Evolutionary conservation across 2,113 vertebrate species (phyloP), one percentile per base, ranked within the genome.

Genomic region (Mirounga angustirostris): DNA sequence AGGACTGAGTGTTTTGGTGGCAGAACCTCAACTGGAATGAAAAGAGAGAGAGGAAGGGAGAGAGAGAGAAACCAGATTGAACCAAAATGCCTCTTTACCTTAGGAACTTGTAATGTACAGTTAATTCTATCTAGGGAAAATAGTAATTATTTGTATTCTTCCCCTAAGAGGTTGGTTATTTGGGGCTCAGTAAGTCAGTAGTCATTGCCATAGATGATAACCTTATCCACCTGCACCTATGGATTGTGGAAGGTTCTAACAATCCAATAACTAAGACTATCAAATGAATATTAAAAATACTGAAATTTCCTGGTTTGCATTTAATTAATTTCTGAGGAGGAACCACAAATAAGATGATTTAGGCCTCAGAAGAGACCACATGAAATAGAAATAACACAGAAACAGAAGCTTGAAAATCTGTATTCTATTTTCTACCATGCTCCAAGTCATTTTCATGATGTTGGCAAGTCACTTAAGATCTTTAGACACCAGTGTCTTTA

Each of bases 111-210:
- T n/a, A 40, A 79, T 30, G 40, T 59, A 67, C 33, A 76, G 67
- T 73, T 69, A 85, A 46, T 52, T 79, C 19, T 88, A 80, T 11
- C 26, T 5, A 76, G 50, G 14, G 5, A n/a, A 92, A 94, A 89
- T 22, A 82, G 24, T 3, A 33, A 16, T 85, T 54, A 46, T 56
- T 95, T 95, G 56, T 88, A 7, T 73, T 94, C 71, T 95, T 93
- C 36, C 33, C 59, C 36, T 30, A 63, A 73, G 16, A 96, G 1
- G 6, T 88, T 79, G 3, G 19, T 83, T 79, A 73, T 83, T 76
- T 50, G 59, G 65, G 16, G 13, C 16, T 79, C 21, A 69, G 43
- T 79, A 92, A 86, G 21, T 56, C 69, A 87, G n/a, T 58, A 83
- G 19, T 83, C 7, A 26, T 5, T 67, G 22, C 56, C 61, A 74